Evolutionary conservation across 1,140 invertebrate species (phyloP).

Genomic region (Drosophila lini): DNA sequence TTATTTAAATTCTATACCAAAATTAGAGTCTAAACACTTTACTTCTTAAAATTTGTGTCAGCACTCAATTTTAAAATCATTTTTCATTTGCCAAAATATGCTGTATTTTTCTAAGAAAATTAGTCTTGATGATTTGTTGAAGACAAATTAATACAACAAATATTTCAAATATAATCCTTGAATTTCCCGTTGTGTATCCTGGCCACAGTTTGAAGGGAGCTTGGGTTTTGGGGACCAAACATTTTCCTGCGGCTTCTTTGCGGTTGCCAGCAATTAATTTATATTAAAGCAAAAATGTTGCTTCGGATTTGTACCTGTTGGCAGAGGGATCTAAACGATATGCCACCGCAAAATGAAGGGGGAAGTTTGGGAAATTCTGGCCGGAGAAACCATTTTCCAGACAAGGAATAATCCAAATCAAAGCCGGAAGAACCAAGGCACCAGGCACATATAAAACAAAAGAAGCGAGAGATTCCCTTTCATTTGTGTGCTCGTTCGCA

Average conservation of each 20-base stretch:
- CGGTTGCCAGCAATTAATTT: slow-evolving; percentile 51
- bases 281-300: slow-evolving; percentile 42
- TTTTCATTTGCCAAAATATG: neutral
- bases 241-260: slow-evolving; percentile 40
- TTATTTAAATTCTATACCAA: neutral
- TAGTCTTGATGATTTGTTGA: neutral
- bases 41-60: neutral
- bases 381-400: slow-evolving; percentile 23
- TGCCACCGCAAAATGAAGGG: slow-evolving; percentile 21
- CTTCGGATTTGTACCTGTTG: slow-evolving; percentile 49
- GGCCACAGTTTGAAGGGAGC: slow-evolving; percentile 5
- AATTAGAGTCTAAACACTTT: neutral
- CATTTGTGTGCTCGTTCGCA: slow-evolving; percentile 5
- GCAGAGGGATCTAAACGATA: slow-evolving; percentile 21
- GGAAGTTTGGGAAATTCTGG: slow-evolving; percentile 22
- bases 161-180: neutral
- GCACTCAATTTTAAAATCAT: neutral
- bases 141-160: slow-evolving; percentile 8
- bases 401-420: slow-evolving; percentile 23
- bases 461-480: slow-evolving; percentile 30
- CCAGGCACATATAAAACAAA: slow-evolving; percentile 17
- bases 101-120: neutral
- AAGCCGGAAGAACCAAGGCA: slow-evolving; percentile 16
- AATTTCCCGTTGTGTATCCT: slow-evolving; percentile 18
- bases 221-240: neutral